Evolutionary conservation across 2,888 invertebrate species (phyloP), one percentile per base, ranked within the genome.

Genomic region (Lissonota sp.): DNA sequence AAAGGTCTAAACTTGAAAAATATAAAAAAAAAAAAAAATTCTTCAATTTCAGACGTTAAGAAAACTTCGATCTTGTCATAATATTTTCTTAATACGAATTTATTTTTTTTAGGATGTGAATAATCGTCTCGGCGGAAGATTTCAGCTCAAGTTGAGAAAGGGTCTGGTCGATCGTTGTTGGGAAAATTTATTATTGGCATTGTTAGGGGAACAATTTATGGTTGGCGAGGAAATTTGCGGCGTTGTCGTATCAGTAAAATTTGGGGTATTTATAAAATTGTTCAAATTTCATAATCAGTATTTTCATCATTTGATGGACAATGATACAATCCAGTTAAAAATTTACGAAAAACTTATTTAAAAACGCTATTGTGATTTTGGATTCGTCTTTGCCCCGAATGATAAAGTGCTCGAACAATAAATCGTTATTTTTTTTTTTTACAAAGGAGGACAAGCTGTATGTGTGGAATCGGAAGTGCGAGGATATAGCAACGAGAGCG

Each of bases 151-250:
- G 86, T 94, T 99, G 92, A 96, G 98, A 90, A 99, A 99, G 94
- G 97, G 98, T 84, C 95, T 98, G 93, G 98, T 98, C 64, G 98
- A 98, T 46, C 95, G 99, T 84, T 99, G 99, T 91, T 99, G 99
- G 99, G 99, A 99, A 93, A 99, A 99, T 93, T 95, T 99, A 73
- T 97, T 99, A 89, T 96, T 99, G 95, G 99, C 99, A 82, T 98
- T 99, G 97, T 94, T 99, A 86, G 99, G 99, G 4, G 99, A 99
- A 93, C 99, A 99, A 94, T 99, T 99, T 94, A 97, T 99, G 96
- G 99, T 99, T 53, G 99, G 99, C 14, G 97, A 98, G 87, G 99
- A 99, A 93, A 98, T 99, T 88, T 99, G 99, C 93, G 99, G 99
- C 12, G 97, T 99, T 83, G 99, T 99, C 83, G 96, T 99, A 87